A percentile compares a stretch with the other conserved stretches of the same genome.
Evolutionary conservation across 2,888 invertebrate species (phyloP).

Genomic region (Pristionchus exspectatus): DNA sequence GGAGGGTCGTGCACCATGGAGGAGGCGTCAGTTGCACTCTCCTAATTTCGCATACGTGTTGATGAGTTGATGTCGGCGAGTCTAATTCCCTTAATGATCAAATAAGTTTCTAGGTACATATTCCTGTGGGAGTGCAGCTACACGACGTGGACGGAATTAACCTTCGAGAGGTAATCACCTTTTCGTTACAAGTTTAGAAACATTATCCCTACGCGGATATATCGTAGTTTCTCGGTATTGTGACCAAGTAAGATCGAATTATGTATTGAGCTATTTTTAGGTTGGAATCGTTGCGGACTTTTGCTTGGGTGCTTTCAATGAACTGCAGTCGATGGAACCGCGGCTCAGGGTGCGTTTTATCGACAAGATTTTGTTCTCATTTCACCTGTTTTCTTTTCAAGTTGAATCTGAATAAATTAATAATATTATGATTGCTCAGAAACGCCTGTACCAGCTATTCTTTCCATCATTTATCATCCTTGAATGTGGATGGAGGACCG

Average conservation of each 20-base stretch:
- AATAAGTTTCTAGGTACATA: not conserved
- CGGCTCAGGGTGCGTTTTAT: not conserved
- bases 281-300: conserved; percentile 46
- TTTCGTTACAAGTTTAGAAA: too few species aligned
- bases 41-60: not conserved
- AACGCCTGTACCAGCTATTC: conserved; percentile 34
- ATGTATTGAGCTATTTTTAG: not conserved
- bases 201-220: not conserved
- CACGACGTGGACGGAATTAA: conserved; percentile 47
- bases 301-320: conserved; percentile 29
- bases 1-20: conserved; percentile 43
- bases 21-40: not conserved
- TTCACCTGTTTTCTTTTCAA: too few species aligned
- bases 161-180: not conserved
- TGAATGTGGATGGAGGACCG: conserved; percentile 43
- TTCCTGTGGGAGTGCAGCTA: not conserved
- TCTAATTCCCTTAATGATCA: too few species aligned
- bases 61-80: not conserved
- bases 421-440: too few species aligned
- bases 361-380: not conserved
- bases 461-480: conserved; percentile 19
- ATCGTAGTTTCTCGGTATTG: not conserved
- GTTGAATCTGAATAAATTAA: too few species aligned
- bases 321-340: conserved; percentile 35
- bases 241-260: not conserved